Conservation (phyloP, 1,140 invertebrate genomes). For the Uloborus diversus region DNA sequence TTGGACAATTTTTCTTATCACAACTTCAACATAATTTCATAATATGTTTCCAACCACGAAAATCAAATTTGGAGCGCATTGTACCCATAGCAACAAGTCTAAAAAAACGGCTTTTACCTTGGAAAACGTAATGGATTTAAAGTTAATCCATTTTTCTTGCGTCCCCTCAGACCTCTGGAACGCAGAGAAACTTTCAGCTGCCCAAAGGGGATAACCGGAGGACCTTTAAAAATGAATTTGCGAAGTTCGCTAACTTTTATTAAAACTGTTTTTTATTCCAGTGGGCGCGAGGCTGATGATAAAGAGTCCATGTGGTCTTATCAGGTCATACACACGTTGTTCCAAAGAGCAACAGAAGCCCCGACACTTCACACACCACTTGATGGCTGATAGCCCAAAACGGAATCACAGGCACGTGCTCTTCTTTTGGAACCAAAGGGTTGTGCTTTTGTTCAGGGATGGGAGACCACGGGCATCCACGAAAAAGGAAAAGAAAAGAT, state of each 20-base stretch:
- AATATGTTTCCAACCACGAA: no score
- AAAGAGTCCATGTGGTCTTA: conserved; percentile 45
- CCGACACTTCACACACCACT: conserved; percentile 36
- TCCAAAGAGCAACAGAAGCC: conserved; percentile 24
- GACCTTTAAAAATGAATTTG: conserved; percentile 39
- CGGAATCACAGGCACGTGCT: background rate
- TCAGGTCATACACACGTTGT: conserved; percentile 48
- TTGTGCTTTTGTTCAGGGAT: background rate
- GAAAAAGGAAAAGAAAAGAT: no score
- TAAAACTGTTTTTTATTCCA: conserved; percentile 20
- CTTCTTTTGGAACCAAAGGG: conserved; percentile 11
- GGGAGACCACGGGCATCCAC: background rate
- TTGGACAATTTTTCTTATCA: no score
- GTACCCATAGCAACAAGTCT: conserved; percentile 11
- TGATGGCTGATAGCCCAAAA: conserved; percentile 44
- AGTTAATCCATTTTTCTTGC: conserved; percentile 32
- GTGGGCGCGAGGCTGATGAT: conserved; percentile 43
- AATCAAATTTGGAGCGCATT: conserved; percentile 27
- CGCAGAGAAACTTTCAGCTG: conserved; percentile 8
- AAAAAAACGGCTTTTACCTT: conserved; percentile 32
- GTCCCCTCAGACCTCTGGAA: conserved; percentile 5
- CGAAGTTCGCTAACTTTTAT: conserved; percentile 24
- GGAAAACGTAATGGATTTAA: conserved; percentile 28
- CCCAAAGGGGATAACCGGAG: conserved; percentile 2
- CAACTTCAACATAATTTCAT: no score